Conservation (phyloP, 1,140 invertebrate genomes). For the Leptestheria dahalacensis region DNA sequence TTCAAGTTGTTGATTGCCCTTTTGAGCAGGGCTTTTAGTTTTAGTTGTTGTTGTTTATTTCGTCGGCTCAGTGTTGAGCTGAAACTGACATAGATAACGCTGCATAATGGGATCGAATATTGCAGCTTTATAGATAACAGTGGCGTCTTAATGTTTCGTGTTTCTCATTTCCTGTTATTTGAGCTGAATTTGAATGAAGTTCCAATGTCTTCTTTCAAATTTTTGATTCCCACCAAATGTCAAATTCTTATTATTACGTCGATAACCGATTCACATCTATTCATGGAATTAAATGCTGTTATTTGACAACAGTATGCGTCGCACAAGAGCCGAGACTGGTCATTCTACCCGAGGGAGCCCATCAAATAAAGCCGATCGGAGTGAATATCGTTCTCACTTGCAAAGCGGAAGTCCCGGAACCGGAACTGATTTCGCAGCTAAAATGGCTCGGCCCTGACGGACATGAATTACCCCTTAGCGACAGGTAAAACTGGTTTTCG, state of each 20-base stretch:
- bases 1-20: too few relatives aligned
- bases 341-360: conserved; percentile 17
- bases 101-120: too few relatives aligned
- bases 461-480: conserved; percentile 19
- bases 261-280: background rate
- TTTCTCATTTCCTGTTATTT: too few relatives aligned
- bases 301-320: background rate
- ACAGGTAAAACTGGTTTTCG: conserved; percentile 19
- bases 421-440: conserved; percentile 26
- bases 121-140: too few relatives aligned
- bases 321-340: conserved; percentile 17
- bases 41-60: too few relatives aligned
- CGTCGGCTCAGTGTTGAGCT: too few relatives aligned
- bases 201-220: too few relatives aligned
- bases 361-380: conserved; percentile 18
- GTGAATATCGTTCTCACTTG: conserved; percentile 25
- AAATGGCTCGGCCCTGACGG: conserved; percentile 27
- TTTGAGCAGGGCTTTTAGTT: too few relatives aligned
- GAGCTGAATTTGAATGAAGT: too few relatives aligned
- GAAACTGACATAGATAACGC: too few relatives aligned
- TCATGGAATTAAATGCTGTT: background rate
- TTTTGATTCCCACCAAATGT: background rate
- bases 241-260: background rate
- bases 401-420: conserved; percentile 24
- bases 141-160: too few relatives aligned